Evolutionary conservation across 2,113 vertebrate genomes (phyloP).

Genomic region (Anguilla rostrata): DNA sequence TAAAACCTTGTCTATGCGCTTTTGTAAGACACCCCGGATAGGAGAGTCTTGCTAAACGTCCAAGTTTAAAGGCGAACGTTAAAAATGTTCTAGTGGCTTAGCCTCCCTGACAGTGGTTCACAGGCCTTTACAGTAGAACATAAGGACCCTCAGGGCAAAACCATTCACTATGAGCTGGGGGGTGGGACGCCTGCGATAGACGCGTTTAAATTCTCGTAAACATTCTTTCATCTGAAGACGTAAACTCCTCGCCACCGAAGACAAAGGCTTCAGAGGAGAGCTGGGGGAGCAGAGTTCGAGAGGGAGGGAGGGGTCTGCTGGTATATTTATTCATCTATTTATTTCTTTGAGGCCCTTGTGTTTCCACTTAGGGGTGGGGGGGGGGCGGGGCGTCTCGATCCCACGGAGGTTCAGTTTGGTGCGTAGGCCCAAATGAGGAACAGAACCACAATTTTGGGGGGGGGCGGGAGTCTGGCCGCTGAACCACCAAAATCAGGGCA

Average conservation of each 20-base stretch:
- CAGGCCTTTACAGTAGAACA: too few relatives aligned
- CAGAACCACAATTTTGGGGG: background rate
- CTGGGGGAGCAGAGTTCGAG: background rate
- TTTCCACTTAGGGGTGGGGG: background rate
- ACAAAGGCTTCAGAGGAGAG: background rate
- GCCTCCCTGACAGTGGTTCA: background rate
- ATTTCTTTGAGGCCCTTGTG: conserved; percentile 6
- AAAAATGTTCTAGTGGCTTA: background rate
- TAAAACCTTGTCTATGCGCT: too few relatives aligned
- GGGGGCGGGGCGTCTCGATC: background rate
- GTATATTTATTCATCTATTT: background rate
- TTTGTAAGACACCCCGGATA: too few relatives aligned
- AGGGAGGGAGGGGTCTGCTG: background rate
- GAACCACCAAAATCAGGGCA: background rate
- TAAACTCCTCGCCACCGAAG: background rate
- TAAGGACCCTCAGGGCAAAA: background rate
- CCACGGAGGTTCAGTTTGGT: background rate
- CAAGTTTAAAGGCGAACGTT: background rate
- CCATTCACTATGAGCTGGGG: background rate
- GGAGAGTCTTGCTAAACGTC: background rate
- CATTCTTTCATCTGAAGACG: background rate
- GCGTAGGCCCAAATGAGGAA: background rate
- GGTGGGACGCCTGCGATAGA: background rate
- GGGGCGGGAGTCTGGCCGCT: background rate
- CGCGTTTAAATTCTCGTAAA: background rate